A percentile compares a stretch with the other conserved stretches of the same genome.
Conservation (phyloP, 2,113 vertebrate species). For the Salvelinus alpinus region DNA sequence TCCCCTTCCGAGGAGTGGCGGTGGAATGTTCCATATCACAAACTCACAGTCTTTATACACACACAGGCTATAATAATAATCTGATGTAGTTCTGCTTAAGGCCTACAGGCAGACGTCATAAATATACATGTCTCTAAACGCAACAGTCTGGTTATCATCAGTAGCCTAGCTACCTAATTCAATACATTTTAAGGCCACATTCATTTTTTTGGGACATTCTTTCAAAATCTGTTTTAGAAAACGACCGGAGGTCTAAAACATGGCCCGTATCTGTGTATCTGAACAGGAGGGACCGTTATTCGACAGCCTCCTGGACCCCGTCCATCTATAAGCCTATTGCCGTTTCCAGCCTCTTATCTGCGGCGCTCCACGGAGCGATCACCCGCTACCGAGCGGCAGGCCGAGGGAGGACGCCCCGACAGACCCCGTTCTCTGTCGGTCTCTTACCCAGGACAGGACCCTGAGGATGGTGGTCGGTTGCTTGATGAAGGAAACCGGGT, state of each 20-base stretch:
- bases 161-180: not conserved
- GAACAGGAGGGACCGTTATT: not conserved
- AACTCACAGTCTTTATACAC: not conserved
- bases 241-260: not conserved
- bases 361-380: constrained; percentile 50
- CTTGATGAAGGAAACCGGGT: constrained; percentile 85
- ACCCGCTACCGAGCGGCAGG: not conserved
- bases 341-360: constrained; percentile 38
- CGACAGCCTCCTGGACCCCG: not conserved
- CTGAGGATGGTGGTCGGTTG: constrained; percentile 91
- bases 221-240: not conserved
- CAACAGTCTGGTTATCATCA: not conserved
- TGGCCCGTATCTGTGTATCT: not conserved
- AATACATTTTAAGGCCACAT: not conserved
- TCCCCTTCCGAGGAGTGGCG: not conserved
- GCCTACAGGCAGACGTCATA: not conserved
- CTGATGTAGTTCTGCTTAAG: too few species aligned
- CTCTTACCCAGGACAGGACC: constrained; percentile 87
- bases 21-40: not conserved
- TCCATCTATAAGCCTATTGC: constrained; percentile 11
- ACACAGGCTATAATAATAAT: not conserved
- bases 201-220: not conserved
- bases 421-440: not conserved
- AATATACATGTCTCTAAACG: not conserved
- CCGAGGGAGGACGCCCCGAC: constrained; percentile 27